Percentiles rank a stretch among this genome's conserved stretches.
phyloP scores from a whole-genome alignment of 2,888 invertebrate species.

The Schizaphis graminum region DNA sequence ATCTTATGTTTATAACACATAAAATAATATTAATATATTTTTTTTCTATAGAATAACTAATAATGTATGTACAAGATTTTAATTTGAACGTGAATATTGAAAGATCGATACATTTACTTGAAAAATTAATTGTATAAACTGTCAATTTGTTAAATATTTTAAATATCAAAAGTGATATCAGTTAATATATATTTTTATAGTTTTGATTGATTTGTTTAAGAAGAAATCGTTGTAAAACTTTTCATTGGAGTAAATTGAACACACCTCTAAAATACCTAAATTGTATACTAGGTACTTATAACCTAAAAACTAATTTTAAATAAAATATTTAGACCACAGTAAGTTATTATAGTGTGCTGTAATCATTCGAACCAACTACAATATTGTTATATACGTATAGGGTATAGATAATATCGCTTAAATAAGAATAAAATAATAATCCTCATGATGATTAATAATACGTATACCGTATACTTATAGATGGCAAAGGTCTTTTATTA shows the following conservation, averaged over 20 bases:
- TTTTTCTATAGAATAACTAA: background rate
- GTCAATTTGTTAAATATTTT: background rate
- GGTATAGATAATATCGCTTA: background rate
- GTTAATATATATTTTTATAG: background rate
- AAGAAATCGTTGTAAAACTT: background rate
- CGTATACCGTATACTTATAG: background rate
- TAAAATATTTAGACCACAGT: background rate
- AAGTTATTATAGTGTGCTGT: background rate
- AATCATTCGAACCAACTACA: background rate
- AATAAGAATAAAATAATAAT: background rate
- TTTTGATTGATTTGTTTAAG: background rate
- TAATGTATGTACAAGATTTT: background rate
- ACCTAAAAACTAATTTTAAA: background rate
- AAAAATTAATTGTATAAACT: background rate
- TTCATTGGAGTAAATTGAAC: background rate
- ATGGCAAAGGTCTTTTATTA: slow-evolving; percentile 19
- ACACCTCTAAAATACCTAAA: background rate
- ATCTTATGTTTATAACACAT: background rate
- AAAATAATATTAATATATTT: background rate
- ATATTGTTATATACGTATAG: background rate
- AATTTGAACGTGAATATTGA: background rate
- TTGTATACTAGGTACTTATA: background rate
- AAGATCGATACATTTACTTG: background rate
- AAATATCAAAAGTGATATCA: background rate
- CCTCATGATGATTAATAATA: background rate